Base-by-base conservation (phyloP, 2,888 invertebrate species). In the Ophioninae sp. region DNA sequence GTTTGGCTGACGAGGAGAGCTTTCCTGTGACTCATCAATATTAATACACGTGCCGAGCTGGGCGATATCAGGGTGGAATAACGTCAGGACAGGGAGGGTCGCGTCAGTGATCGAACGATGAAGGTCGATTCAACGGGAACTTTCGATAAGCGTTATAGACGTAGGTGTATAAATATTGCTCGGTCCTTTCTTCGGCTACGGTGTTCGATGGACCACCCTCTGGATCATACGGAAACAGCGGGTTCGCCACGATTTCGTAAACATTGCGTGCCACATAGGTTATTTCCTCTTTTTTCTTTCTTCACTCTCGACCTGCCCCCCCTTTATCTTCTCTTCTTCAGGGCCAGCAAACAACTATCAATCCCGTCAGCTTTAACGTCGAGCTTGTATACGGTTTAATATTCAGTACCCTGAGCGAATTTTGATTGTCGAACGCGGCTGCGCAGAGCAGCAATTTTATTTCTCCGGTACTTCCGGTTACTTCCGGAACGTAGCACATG, bases 181-280 rank as follows among this genome's bases (percentile, higher is more conserved):
- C 39, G n/a, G 44, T 37, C 58, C 41, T 67, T 65, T 65, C 58
- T 73, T 22, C 20, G 63, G 64, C 44, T 58, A 74, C 37, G 63
- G 68, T 73, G 68, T 73, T 58, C 73, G 64, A 64, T 64, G 73
- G n/a, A 69, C 61, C 68, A 56, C 61, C 30, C 30, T 72, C 65
- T 67, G 71, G 44, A 76, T 64, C 72, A 56, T 63, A 20, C 41
- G 58, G 10, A 75, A 63, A 73, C 39, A n/a, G 67, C 59, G 63
- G 37, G 10, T 44, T 37, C 69, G 51, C 58, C 56, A 72, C 41
- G 51, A 73, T 84, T 81, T 83, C 74, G 72, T 83, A 83, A 83
- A 78, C 80, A 83, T 79, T 72, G 75, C 81, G 72, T 63, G 80
- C 79, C 72, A 59, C 39, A 71, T 39, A n/a, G 71, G 63, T 23